These are phyloP conservation scores for Tachypleus tridentatus DNA, from an alignment of 1,140 invertebrate genomes.

Conservation along the genomic window DNA sequence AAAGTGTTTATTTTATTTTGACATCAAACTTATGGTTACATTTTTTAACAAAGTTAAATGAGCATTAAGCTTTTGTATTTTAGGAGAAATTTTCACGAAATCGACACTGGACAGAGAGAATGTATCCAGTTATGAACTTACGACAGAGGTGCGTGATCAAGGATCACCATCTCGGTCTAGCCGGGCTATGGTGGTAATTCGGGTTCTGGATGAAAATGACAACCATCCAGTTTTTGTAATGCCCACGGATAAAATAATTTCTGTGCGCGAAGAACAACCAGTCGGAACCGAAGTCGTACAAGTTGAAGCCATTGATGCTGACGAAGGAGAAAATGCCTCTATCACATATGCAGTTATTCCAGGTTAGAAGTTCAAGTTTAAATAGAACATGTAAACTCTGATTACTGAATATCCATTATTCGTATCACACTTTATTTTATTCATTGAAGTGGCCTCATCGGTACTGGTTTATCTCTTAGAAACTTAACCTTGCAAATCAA, in stretches of 20 bases:
- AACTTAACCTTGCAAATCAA: no score
- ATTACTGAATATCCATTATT: not conserved
- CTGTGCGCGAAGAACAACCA: conserved; percentile 59
- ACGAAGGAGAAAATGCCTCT: no score
- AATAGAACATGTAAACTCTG: no score
- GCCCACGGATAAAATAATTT: conserved; percentile 53
- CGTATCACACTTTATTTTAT: no score
- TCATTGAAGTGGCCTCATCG: no score
- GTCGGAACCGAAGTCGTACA: conserved; percentile 44
- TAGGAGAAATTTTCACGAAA: conserved; percentile 70
- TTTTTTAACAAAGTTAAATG: not conserved
- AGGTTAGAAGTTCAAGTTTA: no score
- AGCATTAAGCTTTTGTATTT: not conserved
- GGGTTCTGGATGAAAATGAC: conserved; percentile 80
- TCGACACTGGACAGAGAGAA: conserved; percentile 70
- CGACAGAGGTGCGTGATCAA: conserved; percentile 40
- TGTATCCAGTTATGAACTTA: conserved; percentile 58
- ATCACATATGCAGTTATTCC: no score
- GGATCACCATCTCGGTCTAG: conserved; percentile 36
- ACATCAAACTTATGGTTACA: not conserved
- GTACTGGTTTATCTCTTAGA: no score
- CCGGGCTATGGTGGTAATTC: conserved; percentile 55
- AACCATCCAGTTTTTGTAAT: conserved; percentile 64
- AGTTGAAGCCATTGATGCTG: not conserved
- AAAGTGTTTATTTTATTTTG: no score